Base-by-base conservation (phyloP, 2,888 invertebrate species). In the Tipula confusa region DNA sequence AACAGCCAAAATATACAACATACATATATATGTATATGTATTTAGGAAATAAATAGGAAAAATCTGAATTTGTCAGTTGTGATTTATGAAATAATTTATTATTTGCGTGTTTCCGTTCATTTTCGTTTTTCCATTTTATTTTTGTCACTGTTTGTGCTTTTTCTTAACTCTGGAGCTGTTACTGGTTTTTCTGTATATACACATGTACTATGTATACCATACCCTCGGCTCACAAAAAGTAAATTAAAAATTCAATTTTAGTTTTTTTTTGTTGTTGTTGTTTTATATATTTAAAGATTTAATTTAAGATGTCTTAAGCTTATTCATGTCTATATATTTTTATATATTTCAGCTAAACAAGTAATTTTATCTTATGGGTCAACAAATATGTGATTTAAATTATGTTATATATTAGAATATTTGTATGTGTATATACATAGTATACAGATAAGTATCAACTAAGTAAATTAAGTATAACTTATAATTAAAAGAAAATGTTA, bases 21-120 rank as follows among this genome's bases (percentile, higher is more conserved):
- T 33, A 38, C n/a, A 38, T 64, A 43, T 24, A n/a, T n/a, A n/a
- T n/a, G n/a, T n/a, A n/a, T n/a, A n/a, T n/a, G n/a, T n/a, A n/a
- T n/a, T n/a, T n/a, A 64, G 64, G 24, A 64, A 64, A 24, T 64
- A 64, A 64, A 64, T 64, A 64, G 64, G 64, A 64, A 64, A 64
- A 64, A 64, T 64, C 64, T 64, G 64, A 64, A 64, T 64, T 64
- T 64, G 64, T 64, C 64, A 64, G 64, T 64, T 64, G 64, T 64
- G 64, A 64, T 64, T 64, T 64, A 64, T 64, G 18, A 64, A 64
- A 64, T 64, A 64, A 64, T 64, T 24, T 64, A 64, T 64, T 64
- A 64, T 64, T 64, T 64, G 18, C 64, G 64, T 24, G 18, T 64
- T 64, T 64, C 64, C 64, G 64, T 64, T 64, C 24, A 64, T 64